Conservation (phyloP, 2,113 vertebrate species). For the Dicaeum eximium region DNA sequence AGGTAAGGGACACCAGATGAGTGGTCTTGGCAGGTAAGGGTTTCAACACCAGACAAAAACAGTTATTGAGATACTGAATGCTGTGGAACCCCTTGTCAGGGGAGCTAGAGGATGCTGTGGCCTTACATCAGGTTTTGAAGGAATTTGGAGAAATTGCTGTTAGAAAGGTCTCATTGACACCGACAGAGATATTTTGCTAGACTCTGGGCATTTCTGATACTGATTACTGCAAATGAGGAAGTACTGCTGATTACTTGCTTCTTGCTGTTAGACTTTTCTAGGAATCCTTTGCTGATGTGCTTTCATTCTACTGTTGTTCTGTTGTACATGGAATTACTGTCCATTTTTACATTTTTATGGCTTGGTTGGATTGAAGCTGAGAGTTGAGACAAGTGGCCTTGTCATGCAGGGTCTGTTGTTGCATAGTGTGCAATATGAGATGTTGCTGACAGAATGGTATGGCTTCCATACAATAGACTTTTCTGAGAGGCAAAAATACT, state of each 20-base stretch:
- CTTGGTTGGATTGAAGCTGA: not conserved
- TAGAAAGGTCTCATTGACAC: not conserved
- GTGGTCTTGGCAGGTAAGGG: not conserved
- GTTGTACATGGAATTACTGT: not conserved
- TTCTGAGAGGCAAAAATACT: not conserved
- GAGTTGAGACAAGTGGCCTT: not conserved
- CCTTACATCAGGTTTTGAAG: not conserved
- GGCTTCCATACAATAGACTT: not conserved
- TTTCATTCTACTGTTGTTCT: not conserved
- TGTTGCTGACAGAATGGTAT: not conserved
- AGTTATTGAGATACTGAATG: not conserved
- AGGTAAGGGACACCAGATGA: not conserved
- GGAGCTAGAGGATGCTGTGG: not conserved
- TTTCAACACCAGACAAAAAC: not conserved
- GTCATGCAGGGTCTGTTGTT: fast-evolving
- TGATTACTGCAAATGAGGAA: not conserved
- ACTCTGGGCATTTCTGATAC: not conserved
- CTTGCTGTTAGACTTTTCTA: not conserved
- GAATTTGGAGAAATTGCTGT: not conserved
- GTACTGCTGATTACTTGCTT: not conserved
- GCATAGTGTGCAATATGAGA: not conserved
- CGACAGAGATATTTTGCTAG: not conserved
- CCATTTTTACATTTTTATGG: not conserved
- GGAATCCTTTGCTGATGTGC: not conserved
- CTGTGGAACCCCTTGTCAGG: not conserved